phyloP scores from a whole-genome alignment of 2,888 invertebrate genomes.

The Diaperis boleti region DNA sequence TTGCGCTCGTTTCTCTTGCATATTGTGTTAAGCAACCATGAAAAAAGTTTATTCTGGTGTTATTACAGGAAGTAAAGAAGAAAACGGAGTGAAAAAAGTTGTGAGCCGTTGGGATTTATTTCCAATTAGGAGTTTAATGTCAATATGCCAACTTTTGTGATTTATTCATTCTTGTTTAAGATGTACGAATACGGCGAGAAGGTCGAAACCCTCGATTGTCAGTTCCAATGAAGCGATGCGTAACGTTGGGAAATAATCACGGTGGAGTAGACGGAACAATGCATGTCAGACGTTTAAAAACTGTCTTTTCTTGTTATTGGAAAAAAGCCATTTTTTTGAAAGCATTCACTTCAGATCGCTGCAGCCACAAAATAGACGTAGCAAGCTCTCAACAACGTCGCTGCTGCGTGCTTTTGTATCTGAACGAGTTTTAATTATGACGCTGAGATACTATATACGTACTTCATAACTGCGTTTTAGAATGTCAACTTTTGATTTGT shows the following conservation, averaged over 20 bases:
- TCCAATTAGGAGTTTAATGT: slow-evolving; percentile 1
- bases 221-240: slow-evolving; percentile 13
- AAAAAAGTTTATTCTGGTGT: too few species aligned
- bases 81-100: too few species aligned
- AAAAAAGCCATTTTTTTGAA: not conserved
- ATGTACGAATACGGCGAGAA: slow-evolving; percentile 3
- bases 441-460: too few species aligned
- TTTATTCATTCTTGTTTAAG: slow-evolving; percentile 12
- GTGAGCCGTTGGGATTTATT: too few species aligned
- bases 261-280: not conserved
- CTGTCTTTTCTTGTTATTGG: slow-evolving; percentile 1
- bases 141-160: slow-evolving; percentile 17
- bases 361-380: too few species aligned
- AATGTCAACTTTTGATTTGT: too few species aligned
- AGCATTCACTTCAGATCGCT: not conserved
- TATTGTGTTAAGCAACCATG: too few species aligned
- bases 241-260: slow-evolving; percentile 14
- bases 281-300: slow-evolving; percentile 1
- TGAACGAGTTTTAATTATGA: slow-evolving; percentile 5
- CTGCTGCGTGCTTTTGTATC: slow-evolving; percentile 2
- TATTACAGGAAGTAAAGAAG: too few species aligned
- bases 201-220: slow-evolving; percentile 15
- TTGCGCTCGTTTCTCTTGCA: too few species aligned
- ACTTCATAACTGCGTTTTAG: too few species aligned
- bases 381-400: not conserved